phyloP scores from a whole-genome alignment of 23 tunicate species.

The Clavelina lepadiformis region DNA sequence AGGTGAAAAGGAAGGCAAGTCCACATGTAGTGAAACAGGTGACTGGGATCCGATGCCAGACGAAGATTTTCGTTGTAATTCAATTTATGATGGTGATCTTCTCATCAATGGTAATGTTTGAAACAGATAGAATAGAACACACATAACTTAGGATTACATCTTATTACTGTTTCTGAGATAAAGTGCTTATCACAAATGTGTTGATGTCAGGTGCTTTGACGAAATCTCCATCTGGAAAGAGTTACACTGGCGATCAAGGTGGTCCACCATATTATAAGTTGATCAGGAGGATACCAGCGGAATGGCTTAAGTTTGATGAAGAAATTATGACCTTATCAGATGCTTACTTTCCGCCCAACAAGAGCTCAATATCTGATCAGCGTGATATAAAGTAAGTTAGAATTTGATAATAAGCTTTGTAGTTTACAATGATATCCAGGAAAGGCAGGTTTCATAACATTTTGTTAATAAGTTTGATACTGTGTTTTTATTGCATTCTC shows the following conservation, averaged over 20 bases:
- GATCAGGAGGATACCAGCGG: not conserved
- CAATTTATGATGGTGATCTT: slow-evolving; percentile 24
- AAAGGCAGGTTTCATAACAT: too few species aligned
- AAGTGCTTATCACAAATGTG: too few species aligned
- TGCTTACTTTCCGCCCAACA: slow-evolving; percentile 13
- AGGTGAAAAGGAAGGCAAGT: slow-evolving; percentile 22
- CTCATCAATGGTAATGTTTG: not conserved
- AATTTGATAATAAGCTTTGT: too few species aligned
- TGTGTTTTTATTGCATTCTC: not conserved
- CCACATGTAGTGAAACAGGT: slow-evolving; percentile 28
- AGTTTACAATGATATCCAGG: too few species aligned
- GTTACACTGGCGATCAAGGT: not conserved
- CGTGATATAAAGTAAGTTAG: too few species aligned
- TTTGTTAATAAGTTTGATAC: not conserved
- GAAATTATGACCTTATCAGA: slow-evolving; percentile 45
- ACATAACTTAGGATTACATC: too few species aligned
- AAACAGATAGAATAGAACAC: too few species aligned
- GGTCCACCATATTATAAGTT: slow-evolving; percentile 20
- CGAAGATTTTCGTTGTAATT: slow-evolving; percentile 17
- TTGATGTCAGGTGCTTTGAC: too few species aligned
- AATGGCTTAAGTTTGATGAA: slow-evolving; percentile 40
- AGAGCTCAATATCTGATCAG: too few species aligned
- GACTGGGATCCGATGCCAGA: slow-evolving; percentile 28
- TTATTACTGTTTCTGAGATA: too few species aligned
- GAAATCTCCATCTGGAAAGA: too few species aligned